Conservation (phyloP, 2,797 vertebrate species). For the Bradypodion ventrale region DNA sequence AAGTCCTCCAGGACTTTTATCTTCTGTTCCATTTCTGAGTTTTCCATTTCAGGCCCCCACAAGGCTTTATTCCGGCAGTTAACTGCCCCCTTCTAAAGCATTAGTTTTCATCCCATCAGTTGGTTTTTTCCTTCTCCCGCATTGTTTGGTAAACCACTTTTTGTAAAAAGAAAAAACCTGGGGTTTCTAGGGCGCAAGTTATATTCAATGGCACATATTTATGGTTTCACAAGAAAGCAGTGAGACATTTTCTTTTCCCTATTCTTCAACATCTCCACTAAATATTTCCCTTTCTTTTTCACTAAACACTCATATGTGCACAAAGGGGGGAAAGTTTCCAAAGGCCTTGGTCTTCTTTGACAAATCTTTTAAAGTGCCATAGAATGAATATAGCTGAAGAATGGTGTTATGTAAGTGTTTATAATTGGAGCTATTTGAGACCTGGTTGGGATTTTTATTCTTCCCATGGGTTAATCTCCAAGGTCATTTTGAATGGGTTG, state of each 20-base stretch:
- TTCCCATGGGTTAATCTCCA: not conserved
- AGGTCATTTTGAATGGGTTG: not conserved
- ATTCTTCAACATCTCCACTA: conserved; percentile 37
- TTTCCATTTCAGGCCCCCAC: conserved; percentile 19
- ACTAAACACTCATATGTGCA: conserved; percentile 66
- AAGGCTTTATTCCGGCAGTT: conserved; percentile 12
- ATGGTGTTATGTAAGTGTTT: not conserved
- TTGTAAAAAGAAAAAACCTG: conserved; percentile 63
- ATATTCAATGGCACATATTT: conserved; percentile 62
- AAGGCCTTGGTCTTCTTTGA: conserved; percentile 41
- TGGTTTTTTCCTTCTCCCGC: not conserved
- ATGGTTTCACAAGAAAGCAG: conserved; percentile 60
- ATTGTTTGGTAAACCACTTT: conserved; percentile 59
- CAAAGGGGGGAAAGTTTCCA: conserved; percentile 45
- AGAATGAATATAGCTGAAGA: conserved; percentile 30
- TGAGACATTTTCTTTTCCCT: conserved; percentile 60
- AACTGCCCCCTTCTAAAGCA: conserved; percentile 20
- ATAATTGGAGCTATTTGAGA: not conserved
- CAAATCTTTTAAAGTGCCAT: conserved; percentile 11
- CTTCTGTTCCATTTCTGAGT: conserved; percentile 15
- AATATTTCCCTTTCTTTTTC: conserved; percentile 50
- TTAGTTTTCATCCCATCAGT: conserved; percentile 20
- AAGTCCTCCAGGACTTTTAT: conserved; percentile 18
- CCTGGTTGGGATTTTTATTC: not conserved
- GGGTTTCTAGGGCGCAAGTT: conserved; percentile 51